phyloP scores from a whole-genome alignment of 2,113 vertebrate species.

The Gallinago paraguaiae region DNA sequence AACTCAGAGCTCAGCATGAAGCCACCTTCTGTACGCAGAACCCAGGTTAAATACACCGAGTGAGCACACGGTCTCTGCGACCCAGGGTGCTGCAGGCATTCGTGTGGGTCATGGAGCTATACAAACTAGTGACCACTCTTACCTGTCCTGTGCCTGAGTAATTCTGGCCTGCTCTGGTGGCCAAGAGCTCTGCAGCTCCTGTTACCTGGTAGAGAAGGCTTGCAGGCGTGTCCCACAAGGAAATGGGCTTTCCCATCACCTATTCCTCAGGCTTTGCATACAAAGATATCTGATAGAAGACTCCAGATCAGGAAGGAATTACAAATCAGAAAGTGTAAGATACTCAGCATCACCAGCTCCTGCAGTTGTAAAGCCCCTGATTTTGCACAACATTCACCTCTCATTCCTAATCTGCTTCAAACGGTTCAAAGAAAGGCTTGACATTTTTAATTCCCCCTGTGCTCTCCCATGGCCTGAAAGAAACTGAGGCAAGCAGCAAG shows the following conservation, averaged over 20 bases:
- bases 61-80: neutral
- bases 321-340: neutral
- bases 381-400: neutral
- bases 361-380: neutral
- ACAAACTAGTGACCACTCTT: neutral
- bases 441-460: neutral
- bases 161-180: neutral
- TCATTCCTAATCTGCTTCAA: neutral
- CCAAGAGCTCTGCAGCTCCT: neutral
- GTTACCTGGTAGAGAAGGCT: neutral
- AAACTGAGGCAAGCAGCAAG: neutral
- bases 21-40: neutral
- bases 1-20: neutral
- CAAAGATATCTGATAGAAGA: neutral
- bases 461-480: neutral
- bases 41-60: neutral
- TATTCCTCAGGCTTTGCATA: neutral
- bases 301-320: neutral
- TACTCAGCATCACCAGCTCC: neutral
- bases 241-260: neutral
- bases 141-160: neutral
- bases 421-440: neutral
- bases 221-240: neutral
- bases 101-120: neutral
- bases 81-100: neutral